A percentile compares a stretch with the other conserved stretches of the same genome.
Conservation (phyloP, 2,797 vertebrate species). For the Danio choprae region DNA sequence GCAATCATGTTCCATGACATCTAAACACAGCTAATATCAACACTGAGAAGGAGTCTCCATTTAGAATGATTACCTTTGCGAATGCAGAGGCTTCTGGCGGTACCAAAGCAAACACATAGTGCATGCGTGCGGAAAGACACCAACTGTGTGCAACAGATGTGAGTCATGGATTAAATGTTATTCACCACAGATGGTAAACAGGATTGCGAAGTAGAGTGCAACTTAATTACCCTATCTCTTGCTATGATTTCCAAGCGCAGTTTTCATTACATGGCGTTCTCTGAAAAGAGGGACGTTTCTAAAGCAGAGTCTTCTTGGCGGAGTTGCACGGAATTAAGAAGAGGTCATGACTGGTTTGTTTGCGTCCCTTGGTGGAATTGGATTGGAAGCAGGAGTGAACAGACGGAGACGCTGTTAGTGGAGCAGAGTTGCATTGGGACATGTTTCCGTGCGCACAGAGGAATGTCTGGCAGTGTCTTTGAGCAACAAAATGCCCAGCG, state of each 20-base stretch:
- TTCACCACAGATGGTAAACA: constrained; percentile 14
- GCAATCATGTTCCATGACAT: background rate
- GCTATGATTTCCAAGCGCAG: background rate
- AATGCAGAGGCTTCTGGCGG: background rate
- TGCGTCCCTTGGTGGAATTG: constrained; percentile 3
- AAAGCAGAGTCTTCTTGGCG: background rate
- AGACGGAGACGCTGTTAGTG: background rate
- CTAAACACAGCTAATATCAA: background rate
- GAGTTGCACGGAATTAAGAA: constrained; percentile 13
- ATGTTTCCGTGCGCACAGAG: constrained; percentile 18
- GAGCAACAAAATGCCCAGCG: background rate
- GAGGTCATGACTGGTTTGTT: constrained; percentile 26
- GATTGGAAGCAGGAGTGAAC: constrained; percentile 31
- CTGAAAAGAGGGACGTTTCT: constrained; percentile 12
- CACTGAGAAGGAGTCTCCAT: background rate
- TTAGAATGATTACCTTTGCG: background rate
- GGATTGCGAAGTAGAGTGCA: background rate
- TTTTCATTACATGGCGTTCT: constrained; percentile 6
- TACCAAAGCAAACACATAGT: background rate
- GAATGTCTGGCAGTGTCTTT: background rate
- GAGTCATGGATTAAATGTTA: constrained; percentile 19
- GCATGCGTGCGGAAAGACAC: background rate
- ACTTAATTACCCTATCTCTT: constrained; percentile 13
- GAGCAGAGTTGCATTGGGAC: background rate
- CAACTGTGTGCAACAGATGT: constrained; percentile 14